Evolutionary conservation across 2,888 invertebrate species (phyloP), one percentile per base, ranked within the genome.

Genomic region (Leptogaster cylindrica): DNA sequence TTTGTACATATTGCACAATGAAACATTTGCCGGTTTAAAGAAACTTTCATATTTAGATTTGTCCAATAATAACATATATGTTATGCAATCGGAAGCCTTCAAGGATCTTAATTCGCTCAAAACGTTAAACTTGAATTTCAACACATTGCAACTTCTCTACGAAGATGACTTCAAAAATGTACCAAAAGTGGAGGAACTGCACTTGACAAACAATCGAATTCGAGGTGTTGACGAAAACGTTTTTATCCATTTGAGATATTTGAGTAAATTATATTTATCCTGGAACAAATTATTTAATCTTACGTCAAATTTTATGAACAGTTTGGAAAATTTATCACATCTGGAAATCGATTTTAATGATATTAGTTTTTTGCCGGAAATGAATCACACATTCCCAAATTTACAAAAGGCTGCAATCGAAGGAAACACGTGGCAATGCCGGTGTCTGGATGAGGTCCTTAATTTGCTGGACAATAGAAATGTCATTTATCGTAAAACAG

Each of bases 361-460:
- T 61, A 67, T 80, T 2, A 75, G 78, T 2, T 80, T 76, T 70
- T 67, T 80, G n/a, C 74, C 78, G 3, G 71, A 75, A 46, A 70
- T 73, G 0, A 76, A 76, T 63, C 73, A 71, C 0, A 73, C 73
- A 2, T 76, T 79, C 63, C 70, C 72, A 0, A 67, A 70, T 1
- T 67, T 80, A 0, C 69, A 67, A 5, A 76, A 75, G 20, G 66
- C 75, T 1, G 69, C 77, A 1, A 72, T 80, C 1, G 79, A 80
- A 63, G 79, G 78, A 1, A 80, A 80, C 72, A 79, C 80, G 1
- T 80, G 80, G 80, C 79, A 80, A 61, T 80, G 80, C 70, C 73
- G 75, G 0, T 80, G 80, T 58, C 73, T 77, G 3, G 69, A 73
- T 16, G 74, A 74, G 25, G 58, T 80, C 8, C 70, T 76, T 7